These are phyloP conservation scores for Drosophila sturtevanti DNA, from an alignment of 1,140 invertebrate species.

Conservation along the genomic window DNA sequence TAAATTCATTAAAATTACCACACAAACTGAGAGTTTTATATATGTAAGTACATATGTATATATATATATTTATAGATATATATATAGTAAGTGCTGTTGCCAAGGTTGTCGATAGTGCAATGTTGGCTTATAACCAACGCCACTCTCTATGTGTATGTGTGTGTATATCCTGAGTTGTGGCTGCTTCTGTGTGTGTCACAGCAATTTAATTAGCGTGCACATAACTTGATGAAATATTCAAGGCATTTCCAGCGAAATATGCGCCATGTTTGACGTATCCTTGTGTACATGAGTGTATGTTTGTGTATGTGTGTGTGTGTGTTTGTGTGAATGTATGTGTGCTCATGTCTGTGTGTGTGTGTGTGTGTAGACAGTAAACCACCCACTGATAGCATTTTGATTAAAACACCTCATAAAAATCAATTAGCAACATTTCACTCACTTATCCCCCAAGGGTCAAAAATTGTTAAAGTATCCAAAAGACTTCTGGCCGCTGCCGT, in stretches of 20 bases:
- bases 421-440: conserved; percentile 46
- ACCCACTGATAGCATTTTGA: conserved; percentile 58
- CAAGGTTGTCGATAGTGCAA: conserved; percentile 57
- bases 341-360: neutral
- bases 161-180: conserved; percentile 2
- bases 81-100: neutral
- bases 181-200: conserved; percentile 53
- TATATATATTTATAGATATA: neutral
- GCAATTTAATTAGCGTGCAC: conserved; percentile 79
- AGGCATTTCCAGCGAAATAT: conserved; percentile 71
- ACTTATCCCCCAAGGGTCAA: conserved; percentile 26
- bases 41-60: no score
- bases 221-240: conserved; percentile 80
- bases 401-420: conserved; percentile 71
- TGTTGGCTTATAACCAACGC: conserved; percentile 31
- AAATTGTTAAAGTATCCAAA: conserved; percentile 28
- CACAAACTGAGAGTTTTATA: conserved; percentile 18
- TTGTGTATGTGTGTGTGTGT: neutral
- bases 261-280: conserved; percentile 28
- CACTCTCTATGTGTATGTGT: conserved; percentile 28
- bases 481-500: conserved; percentile 1
- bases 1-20: conserved; percentile 78
- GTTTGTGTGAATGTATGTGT: conserved; percentile 12
- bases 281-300: neutral
- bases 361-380: conserved; percentile 34